Conservation (phyloP, 2,113 vertebrate species). For the Geococcyx californianus region DNA sequence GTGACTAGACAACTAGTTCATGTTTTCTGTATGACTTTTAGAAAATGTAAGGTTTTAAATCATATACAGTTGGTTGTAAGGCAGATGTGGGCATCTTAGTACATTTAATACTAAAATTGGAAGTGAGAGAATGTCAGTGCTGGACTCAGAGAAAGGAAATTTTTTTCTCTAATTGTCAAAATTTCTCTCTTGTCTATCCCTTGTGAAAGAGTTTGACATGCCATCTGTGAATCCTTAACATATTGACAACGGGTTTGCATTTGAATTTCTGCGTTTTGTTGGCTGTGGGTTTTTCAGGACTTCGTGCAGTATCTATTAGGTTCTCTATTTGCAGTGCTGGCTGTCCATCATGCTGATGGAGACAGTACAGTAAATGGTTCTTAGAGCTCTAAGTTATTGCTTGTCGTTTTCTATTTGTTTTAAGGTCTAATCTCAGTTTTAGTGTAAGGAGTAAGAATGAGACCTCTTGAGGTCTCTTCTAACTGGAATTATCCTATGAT, state of each 20-base stretch:
- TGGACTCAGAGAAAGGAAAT: neutral
- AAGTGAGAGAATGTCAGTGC: neutral
- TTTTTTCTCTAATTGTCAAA: neutral
- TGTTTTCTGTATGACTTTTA: no score
- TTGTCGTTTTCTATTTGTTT: neutral
- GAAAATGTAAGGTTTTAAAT: neutral
- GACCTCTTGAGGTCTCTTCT: neutral
- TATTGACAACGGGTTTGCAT: neutral
- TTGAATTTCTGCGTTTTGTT: neutral
- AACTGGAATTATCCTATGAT: neutral
- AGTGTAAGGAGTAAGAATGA: neutral
- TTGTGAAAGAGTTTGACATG: neutral
- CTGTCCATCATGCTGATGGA: neutral
- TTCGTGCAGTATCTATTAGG: neutral
- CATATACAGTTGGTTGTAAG: neutral
- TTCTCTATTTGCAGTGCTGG: neutral
- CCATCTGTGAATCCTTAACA: neutral
- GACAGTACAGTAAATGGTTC: neutral
- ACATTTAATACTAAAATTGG: neutral
- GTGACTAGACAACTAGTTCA: neutral
- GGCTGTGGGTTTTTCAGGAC: neutral
- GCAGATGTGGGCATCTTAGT: neutral
- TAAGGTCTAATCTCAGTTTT: neutral
- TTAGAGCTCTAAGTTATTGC: neutral
- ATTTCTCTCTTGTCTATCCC: neutral